Evolutionary conservation across 2,888 invertebrate species (phyloP), one percentile per base, ranked within the genome.

Genomic region (Abrostola triplasia): DNA sequence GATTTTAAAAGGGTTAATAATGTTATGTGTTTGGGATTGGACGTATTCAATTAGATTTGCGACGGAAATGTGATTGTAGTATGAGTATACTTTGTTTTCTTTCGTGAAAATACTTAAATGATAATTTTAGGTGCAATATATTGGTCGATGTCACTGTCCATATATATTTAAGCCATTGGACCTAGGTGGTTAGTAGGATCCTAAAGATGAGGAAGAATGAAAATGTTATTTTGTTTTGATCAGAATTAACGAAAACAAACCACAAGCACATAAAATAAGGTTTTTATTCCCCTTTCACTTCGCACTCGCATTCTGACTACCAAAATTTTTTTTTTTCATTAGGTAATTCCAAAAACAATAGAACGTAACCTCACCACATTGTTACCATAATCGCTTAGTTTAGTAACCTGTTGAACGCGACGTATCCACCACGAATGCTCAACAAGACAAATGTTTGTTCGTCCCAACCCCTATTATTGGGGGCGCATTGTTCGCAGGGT

Each of bases 401-500:
- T 56, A 70, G 69, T 78, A 81, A 91, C 92, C 89, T 93, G 93
- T 93, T 92, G 92, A 87, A 74, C 71, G 58, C 58, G 9, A 60
- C 69, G 58, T 67, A 68, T 64, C 73, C 77, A 8, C 65, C 70
- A 37, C 67, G 67, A 73, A 71, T 74, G 70, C 70, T 63, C 80
- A 76, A 84, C 84, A 87, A 90, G 88, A 91, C 89, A 89, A 93
- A 94, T 94, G 92, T 93, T 93, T 92, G 87, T 84, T 70, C 76
- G 81, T 76, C 68, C 81, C 89, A 77, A 87, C 91, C 92, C 92
- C 91, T 88, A 91, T 93, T 92, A 92, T 93, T 89, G 83, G 90
- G 93, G 90, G 82, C 67, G 84, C 82, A 93, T 93, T 93, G 92
- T 93, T 89, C 64, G 38, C 88, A 93, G 92, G 93, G 93, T 58